Percentiles rank a stretch among this genome's conserved stretches.
Conservation (phyloP, 2,888 invertebrate genomes). For the Drosophila setosimentum region DNA sequence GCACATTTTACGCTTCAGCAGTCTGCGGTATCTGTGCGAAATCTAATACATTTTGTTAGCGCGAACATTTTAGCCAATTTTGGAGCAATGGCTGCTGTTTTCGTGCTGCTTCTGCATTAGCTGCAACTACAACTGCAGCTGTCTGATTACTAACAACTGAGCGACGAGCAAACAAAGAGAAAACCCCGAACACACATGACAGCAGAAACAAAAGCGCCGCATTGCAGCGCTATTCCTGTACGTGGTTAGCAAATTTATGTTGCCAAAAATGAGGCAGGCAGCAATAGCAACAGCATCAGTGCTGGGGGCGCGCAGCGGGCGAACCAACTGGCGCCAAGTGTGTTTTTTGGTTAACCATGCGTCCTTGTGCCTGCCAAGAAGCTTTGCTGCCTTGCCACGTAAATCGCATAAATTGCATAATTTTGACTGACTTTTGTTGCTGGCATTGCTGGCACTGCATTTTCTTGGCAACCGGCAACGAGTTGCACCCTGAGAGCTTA, state of each 20-base stretch:
- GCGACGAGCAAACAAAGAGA: conserved; percentile 45
- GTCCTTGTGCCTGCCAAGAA: conserved; percentile 60
- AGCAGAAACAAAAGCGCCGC: conserved; percentile 65
- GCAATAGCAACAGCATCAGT: conserved; percentile 21
- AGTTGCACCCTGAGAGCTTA: conserved; percentile 6
- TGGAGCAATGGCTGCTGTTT: conserved; percentile 42
- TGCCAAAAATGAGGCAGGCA: conserved; percentile 59
- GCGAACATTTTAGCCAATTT: conserved; percentile 61
- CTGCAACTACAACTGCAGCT: conserved; percentile 27
- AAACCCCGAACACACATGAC: conserved; percentile 62
- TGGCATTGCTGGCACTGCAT: conserved; percentile 65
- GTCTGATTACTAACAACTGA: conserved; percentile 27
- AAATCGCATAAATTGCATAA: conserved; percentile 83
- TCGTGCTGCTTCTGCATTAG: conserved; percentile 17
- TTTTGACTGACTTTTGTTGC: conserved; percentile 79
- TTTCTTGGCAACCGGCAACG: conserved; percentile 66
- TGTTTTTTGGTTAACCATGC: conserved; percentile 72
- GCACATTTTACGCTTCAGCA: conserved; percentile 77
- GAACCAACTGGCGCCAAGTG: conserved; percentile 73
- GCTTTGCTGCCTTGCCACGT: conserved; percentile 60
- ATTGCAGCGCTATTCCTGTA: conserved; percentile 66
- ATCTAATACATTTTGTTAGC: conserved; percentile 76
- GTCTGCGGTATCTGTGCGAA: conserved; percentile 69
- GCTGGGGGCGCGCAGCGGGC: conserved; percentile 19
- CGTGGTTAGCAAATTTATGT: conserved; percentile 79